Conservation (phyloP, 2,888 invertebrate genomes). For the Tholera decimalis region DNA sequence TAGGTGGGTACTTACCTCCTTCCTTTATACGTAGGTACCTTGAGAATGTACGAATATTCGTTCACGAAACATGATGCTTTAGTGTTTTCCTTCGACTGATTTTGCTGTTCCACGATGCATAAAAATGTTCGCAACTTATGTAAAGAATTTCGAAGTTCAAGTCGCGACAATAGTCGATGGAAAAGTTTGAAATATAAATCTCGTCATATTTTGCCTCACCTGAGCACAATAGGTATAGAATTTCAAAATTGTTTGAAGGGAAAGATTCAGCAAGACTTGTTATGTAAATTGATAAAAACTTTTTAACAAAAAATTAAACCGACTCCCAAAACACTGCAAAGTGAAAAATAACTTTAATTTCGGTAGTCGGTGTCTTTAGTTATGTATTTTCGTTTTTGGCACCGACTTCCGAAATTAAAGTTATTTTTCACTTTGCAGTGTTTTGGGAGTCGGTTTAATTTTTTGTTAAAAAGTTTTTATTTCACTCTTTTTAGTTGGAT, state of each 20-base stretch:
- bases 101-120: constrained; percentile 33
- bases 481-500: too few species aligned
- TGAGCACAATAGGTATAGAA: not conserved
- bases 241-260: constrained; percentile 7
- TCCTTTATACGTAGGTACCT: constrained; percentile 14
- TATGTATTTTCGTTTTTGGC: too few species aligned
- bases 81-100: constrained; percentile 41
- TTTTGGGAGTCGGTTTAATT: too few species aligned
- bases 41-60: constrained; percentile 38
- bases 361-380: too few species aligned
- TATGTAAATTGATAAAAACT: not conserved
- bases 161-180: constrained; percentile 6
- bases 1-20: constrained; percentile 11
- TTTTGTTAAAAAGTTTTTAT: too few species aligned
- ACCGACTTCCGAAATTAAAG: too few species aligned
- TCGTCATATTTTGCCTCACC: constrained; percentile 14
- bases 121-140: constrained; percentile 18
- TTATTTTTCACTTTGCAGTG: too few species aligned
- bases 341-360: too few species aligned
- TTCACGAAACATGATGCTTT: constrained; percentile 34
- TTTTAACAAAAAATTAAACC: too few species aligned
- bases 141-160: constrained; percentile 24
- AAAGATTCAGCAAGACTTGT: constrained; percentile 7
- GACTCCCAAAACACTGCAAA: too few species aligned
- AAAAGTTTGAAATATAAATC: constrained; percentile 20